Percentiles rank a stretch among this genome's conserved stretches.
phyloP scores from a whole-genome alignment of 1,140 invertebrate genomes.

The Cyphomyrmex costatus region DNA sequence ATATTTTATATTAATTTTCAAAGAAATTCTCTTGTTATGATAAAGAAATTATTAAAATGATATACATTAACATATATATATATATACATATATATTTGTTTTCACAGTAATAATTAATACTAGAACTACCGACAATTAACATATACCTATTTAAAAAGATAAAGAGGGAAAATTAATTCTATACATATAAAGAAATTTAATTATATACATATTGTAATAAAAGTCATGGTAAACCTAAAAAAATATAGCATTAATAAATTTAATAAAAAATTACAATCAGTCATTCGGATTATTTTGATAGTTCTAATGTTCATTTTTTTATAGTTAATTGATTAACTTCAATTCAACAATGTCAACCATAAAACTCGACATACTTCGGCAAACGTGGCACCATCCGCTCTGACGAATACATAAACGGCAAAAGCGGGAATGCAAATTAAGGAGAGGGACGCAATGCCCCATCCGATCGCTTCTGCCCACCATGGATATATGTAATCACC shows the following conservation, averaged over 20 bases:
- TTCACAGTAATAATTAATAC: neutral
- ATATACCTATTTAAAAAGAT: neutral
- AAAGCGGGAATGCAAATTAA: slow-evolving; percentile 95
- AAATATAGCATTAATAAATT: neutral
- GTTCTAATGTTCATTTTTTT: neutral
- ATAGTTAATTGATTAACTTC: neutral
- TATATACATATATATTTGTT: neutral
- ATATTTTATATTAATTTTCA: neutral
- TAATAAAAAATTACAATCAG: neutral
- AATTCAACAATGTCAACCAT: slow-evolving; percentile 23
- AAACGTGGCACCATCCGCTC: slow-evolving; percentile 90
- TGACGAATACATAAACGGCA: slow-evolving; percentile 91
- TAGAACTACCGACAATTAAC: neutral
- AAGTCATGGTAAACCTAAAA: neutral
- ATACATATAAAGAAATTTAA: neutral
- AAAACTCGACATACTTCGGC: slow-evolving; percentile 88
- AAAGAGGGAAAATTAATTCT: neutral
- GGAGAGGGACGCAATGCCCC: slow-evolving; percentile 93
- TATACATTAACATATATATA: neutral
- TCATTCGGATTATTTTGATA: neutral
- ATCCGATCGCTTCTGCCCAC: slow-evolving; percentile 95
- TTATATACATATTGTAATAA: slow-evolving; percentile 4
- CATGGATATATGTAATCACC: slow-evolving; percentile 92
- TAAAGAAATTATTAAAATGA: neutral
- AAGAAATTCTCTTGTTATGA: neutral